Base-by-base conservation (phyloP, 2,113 vertebrate genomes). In the Tragelaphus strepsiceros region DNA sequence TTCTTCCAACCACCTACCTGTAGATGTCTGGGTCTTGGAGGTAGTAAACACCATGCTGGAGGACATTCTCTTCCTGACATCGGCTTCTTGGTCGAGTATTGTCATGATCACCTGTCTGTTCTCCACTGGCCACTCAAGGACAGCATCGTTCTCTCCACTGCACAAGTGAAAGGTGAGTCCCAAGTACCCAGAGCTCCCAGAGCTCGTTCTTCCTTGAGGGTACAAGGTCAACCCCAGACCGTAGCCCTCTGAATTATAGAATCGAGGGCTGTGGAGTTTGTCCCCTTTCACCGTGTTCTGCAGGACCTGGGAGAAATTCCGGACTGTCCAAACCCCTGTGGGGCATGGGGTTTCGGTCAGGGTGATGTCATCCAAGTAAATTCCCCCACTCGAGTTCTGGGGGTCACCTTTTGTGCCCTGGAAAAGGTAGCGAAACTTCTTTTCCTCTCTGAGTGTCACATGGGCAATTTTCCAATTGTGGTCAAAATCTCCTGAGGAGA, bases 401-500 rank as follows among this genome's bases (percentile, higher is more conserved):
- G 99, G 95, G 67, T 98, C 54, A 0, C 99, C 99, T 2, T 98
- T 99, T 24, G 99, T 93, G 3, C 99, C 99, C 97, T 99, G 99
- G 98, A 99, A 99, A 58, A 99, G 82, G 80, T 99, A 99, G 74
- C 99, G 99, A 97, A 99, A 99, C 91, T 99, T 99, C 92, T 95
- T 98, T 30, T 98, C 98, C 7, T 99, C 98, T 0, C 98, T 98
- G 96, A 99, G 96, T 7, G 99, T 98, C 43, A 99, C 99, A 0
- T 99, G 99, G 56, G 98, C 99, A 56, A 99, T 99, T 98, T 99
- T 99, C 99, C 99, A 99, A 2, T 94, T 95, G 22, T 98, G 94
- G 94, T 99, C 99, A 2, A 28, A 77, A 90, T 99, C 99, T 43
- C 98, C 99, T 99, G 95, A 59, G 46, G 82, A 80, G n/a, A 97